A percentile compares a stretch with the other conserved stretches of the same genome.
Conservation (phyloP, 2,113 vertebrate genomes). For the Apeltes quadracus region DNA sequence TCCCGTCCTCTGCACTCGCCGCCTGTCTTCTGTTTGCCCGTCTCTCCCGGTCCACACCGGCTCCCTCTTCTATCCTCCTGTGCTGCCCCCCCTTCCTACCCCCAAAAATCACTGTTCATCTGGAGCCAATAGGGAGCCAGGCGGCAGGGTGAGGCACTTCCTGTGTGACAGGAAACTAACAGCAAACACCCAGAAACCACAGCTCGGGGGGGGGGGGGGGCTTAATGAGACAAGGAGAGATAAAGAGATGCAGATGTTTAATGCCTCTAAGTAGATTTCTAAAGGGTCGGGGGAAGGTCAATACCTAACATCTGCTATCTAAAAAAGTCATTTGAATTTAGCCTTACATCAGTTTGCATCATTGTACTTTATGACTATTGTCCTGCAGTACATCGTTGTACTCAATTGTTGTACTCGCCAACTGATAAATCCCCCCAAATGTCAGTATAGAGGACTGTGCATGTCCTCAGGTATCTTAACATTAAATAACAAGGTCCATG, state of each 20-base stretch:
- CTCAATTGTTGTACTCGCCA: background rate
- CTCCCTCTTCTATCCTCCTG: constrained; percentile 61
- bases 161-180: constrained; percentile 82
- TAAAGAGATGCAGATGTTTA: constrained; percentile 55
- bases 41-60: constrained; percentile 23
- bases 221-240: constrained; percentile 39
- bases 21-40: constrained; percentile 1
- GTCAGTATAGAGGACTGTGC: background rate
- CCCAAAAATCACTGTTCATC: constrained; percentile 69
- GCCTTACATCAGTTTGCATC: background rate
- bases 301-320: background rate
- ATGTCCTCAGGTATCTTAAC: background rate
- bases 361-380: background rate
- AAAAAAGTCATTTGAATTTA: background rate
- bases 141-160: constrained; percentile 81
- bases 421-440: background rate
- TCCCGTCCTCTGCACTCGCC: background rate
- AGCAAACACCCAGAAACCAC: constrained; percentile 69
- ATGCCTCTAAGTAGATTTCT: constrained; percentile 20
- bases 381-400: background rate
- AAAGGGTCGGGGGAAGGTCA: constrained; percentile 47
- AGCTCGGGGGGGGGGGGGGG: background rate
- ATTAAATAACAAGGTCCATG: too few relatives aligned
- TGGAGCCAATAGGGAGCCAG: constrained; percentile 71
- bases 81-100: constrained; percentile 13